Percentiles rank a stretch among this genome's conserved stretches.
Conservation (phyloP, 2,113 vertebrate species). For the Gallinago undulata region DNA sequence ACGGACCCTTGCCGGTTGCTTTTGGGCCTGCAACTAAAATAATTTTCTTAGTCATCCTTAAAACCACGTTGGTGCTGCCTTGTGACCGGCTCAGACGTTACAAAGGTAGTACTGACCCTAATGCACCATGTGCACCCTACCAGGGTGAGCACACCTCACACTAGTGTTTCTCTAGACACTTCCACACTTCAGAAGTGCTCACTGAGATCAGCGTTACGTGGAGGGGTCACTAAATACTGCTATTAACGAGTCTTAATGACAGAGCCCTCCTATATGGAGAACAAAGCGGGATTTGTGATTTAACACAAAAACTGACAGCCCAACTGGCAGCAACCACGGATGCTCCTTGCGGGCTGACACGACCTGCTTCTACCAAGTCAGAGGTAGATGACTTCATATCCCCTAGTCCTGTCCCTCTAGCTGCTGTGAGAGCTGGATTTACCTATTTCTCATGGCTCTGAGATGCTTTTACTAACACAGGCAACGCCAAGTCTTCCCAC, state of each 20-base stretch:
- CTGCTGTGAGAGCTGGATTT: neutral
- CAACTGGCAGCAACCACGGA: fast-evolving
- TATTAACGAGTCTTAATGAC: neutral
- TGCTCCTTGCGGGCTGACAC: neutral
- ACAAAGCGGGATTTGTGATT: neutral
- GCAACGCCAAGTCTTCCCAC: neutral
- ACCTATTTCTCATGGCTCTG: neutral
- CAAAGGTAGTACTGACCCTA: neutral
- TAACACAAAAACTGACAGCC: neutral
- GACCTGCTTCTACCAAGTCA: neutral
- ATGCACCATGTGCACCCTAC: neutral
- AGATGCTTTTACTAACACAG: neutral
- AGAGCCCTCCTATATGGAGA: neutral
- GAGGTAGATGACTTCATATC: neutral
- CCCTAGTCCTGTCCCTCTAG: neutral
- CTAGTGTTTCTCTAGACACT: neutral
- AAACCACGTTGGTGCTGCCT: neutral
- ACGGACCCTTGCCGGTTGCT: neutral
- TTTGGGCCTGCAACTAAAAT: neutral
- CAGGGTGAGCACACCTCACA: neutral
- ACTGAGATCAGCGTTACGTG: neutral
- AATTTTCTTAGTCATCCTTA: neutral
- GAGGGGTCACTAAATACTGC: neutral
- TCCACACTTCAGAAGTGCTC: neutral
- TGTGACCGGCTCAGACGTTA: neutral